Conservation (phyloP, 2,888 invertebrate genomes). For the Limenitis camilla region DNA sequence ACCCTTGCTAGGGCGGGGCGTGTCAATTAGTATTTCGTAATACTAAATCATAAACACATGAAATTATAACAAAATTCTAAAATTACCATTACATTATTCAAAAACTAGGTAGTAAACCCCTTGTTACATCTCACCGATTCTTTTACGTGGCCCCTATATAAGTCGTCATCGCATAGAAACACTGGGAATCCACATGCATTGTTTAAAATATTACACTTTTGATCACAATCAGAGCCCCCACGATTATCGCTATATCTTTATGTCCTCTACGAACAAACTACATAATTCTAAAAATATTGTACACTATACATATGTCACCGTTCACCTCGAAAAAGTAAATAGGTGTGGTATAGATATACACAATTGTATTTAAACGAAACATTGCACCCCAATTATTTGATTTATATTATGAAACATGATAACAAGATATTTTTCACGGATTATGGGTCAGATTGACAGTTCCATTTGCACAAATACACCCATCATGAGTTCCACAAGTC, state of each 20-base stretch:
- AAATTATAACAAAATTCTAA: no score
- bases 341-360: no score
- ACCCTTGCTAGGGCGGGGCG: no score
- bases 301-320: constrained; percentile 64
- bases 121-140: no score
- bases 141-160: no score
- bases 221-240: constrained; percentile 27
- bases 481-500: constrained; percentile 47
- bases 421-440: constrained; percentile 48
- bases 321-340: constrained; percentile 37
- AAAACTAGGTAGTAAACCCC: no score
- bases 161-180: no score
- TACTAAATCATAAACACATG: no score
- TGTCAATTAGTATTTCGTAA: no score
- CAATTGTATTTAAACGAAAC: constrained; percentile 11
- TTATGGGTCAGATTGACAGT: constrained; percentile 69
- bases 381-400: background rate
- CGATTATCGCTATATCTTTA: constrained; percentile 47
- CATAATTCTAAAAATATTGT: constrained; percentile 73
- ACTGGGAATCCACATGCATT: no score
- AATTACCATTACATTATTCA: no score
- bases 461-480: constrained; percentile 61
- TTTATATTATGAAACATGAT: constrained; percentile 34
- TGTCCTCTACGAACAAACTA: constrained; percentile 63
- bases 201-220: constrained; percentile 17